Percentiles rank a stretch among this genome's conserved stretches.
Evolutionary conservation across 2,113 vertebrate genomes (phyloP).

Genomic region (Bubalus kerabau): DNA sequence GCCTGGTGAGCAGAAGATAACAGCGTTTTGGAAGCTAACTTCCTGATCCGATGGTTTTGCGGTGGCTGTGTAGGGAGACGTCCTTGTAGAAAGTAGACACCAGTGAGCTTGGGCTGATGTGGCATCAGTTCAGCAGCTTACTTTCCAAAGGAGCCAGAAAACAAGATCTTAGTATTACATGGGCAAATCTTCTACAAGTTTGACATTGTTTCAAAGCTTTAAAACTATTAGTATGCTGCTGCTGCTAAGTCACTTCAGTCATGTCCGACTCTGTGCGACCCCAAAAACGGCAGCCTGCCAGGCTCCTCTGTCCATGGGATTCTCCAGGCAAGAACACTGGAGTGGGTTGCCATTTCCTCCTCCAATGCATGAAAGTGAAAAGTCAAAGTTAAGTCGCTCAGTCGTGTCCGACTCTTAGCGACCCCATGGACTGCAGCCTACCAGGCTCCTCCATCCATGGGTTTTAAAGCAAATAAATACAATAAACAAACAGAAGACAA

Average conservation of each 20-base stretch:
- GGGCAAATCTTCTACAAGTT: neutral
- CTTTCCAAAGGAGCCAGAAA: neutral
- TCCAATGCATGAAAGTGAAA: too few species aligned
- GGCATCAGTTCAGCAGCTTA: neutral
- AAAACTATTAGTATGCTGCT: neutral
- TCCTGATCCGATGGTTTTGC: neutral
- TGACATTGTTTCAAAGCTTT: neutral
- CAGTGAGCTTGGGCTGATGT: too few species aligned
- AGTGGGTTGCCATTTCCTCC: too few species aligned
- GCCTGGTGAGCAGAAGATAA: neutral
- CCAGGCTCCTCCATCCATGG: too few species aligned
- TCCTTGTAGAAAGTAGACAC: neutral
- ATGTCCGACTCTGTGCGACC: too few species aligned
- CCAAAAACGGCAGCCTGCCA: too few species aligned
- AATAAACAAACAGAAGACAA: neutral
- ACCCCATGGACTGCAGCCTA: too few species aligned
- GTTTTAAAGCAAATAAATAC: neutral
- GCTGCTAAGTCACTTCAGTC: too few species aligned
- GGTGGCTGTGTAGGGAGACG: neutral
- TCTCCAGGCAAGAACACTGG: too few species aligned
- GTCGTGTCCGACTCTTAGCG: too few species aligned
- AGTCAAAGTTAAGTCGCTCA: too few species aligned
- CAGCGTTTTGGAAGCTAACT: fast-evolving
- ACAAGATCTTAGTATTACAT: neutral
- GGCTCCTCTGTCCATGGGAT: too few species aligned